These are phyloP conservation scores for Epinotia brunnichana DNA, from an alignment of 2,888 invertebrate genomes.

Conservation along the genomic window DNA sequence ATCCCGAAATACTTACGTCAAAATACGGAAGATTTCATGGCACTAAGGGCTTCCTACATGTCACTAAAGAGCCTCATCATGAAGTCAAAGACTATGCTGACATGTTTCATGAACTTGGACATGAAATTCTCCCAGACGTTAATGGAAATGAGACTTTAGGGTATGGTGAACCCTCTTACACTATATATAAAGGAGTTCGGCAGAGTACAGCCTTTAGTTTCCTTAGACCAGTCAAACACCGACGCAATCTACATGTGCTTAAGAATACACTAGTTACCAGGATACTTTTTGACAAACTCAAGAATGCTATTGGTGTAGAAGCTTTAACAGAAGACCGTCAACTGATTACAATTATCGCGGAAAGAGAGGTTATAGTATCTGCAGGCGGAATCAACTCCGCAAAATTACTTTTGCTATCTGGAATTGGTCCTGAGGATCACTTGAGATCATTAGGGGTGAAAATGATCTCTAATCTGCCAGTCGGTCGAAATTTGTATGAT, in stretches of 20 bases:
- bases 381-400: slow-evolving; percentile 70
- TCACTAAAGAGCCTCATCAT: slow-evolving; percentile 56
- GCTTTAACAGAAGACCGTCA: slow-evolving; percentile 7
- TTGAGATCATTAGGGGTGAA: slow-evolving; percentile 57
- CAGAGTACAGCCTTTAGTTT: slow-evolving; percentile 34
- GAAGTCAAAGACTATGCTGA: slow-evolving; percentile 53
- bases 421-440: slow-evolving; percentile 66
- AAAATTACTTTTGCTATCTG: slow-evolving; percentile 69
- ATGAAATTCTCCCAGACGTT: slow-evolving; percentile 57
- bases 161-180: slow-evolving; percentile 71
- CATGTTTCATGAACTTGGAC: slow-evolving; percentile 73
- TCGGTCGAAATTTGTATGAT: slow-evolving; percentile 73
- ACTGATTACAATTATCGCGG: slow-evolving; percentile 49
- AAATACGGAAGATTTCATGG: slow-evolving; percentile 58
- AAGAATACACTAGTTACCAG: slow-evolving; percentile 41
- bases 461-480: slow-evolving; percentile 61
- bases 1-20: slow-evolving; percentile 47
- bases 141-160: slow-evolving; percentile 72
- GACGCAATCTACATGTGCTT: slow-evolving; percentile 42
- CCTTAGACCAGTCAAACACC: slow-evolving; percentile 35
- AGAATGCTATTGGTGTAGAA: slow-evolving; percentile 41
- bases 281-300: slow-evolving; percentile 39
- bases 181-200: slow-evolving; percentile 57
- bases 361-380: slow-evolving; percentile 70
- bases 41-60: slow-evolving; percentile 66